Evolutionary conservation across 2,797 vertebrate species (phyloP), one percentile per base, ranked within the genome.

Genomic region (Mus spretus): DNA sequence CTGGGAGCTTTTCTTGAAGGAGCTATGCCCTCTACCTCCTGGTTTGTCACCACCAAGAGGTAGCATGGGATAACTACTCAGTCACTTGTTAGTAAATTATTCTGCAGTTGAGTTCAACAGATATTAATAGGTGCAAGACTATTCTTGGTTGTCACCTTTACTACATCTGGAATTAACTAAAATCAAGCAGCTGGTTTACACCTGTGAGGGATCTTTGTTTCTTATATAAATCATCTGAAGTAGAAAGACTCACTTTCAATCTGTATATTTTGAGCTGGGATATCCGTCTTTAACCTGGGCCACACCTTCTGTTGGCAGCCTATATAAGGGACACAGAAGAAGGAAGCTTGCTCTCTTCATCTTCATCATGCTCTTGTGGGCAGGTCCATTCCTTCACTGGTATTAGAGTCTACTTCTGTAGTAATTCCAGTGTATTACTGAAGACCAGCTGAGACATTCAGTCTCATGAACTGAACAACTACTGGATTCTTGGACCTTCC

Each of bases 281-380:
- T 61, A 65, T 47, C 10, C 26, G 34, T 3, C 31, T 84, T 84
- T 65, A 65, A 65, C 63, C 28, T 26, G 44, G 20, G 13, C 63
- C 31, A n/a, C 6, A n/a, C 17, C 28, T 67, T 67, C 28, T 67
- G 44, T 4, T 70, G 11, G 19, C 31, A 86, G 44, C 44, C 20
- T 22, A 5, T 24, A 15, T 50, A n/a, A n/a, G 53, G 20, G 31
- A 15, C 63, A 15, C 0, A 20, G 63, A 70, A 50, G 44, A 70
- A 86, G 63, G 83, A 53, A 10, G 6, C 63, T 24, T 70, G 40
- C 61, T 67, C 6, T 85, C 40, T 85, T 63, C 13, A 12, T 31
- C 61, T n/a, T n/a, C n/a, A n/a, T n/a, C n/a, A n/a, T 0, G 19
- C 2, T n/a, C 63, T 53, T 1, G 0, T 47, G 22, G 19, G 44